Evolutionary conservation across 2,113 vertebrate species (phyloP).

Genomic region (Baryphthengus martii): DNA sequence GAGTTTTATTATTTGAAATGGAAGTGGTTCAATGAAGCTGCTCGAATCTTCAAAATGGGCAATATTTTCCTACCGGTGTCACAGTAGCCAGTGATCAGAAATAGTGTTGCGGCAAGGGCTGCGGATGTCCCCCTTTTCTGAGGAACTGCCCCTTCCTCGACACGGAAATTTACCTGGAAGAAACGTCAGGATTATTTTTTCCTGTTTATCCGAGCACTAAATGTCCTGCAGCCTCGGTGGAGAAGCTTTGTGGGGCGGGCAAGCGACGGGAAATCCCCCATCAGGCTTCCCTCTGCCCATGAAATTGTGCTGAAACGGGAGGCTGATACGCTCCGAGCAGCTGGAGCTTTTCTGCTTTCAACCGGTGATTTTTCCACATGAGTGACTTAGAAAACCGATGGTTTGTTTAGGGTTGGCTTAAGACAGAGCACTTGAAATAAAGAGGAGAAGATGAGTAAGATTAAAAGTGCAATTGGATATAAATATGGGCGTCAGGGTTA

Average conservation of each 20-base stretch:
- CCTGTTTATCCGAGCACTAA: background rate
- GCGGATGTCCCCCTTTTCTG: fast-evolving
- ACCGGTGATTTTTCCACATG: background rate
- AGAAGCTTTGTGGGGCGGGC: background rate
- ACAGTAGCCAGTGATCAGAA: background rate
- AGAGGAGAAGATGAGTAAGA: background rate
- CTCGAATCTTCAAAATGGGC: background rate
- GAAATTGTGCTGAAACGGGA: slow-evolving; percentile 2
- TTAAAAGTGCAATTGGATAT: background rate
- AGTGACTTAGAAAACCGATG: background rate
- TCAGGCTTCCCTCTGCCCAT: background rate
- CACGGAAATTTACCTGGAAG: background rate
- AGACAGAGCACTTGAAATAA: background rate
- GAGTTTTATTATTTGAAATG: slow-evolving; percentile 22
- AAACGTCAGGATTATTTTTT: background rate
- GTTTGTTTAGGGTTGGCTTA: slow-evolving; percentile 20
- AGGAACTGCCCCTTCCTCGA: background rate
- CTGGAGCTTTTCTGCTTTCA: background rate
- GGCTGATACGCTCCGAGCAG: background rate
- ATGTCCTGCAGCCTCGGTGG: background rate
- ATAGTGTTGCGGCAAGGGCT: background rate
- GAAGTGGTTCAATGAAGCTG: background rate
- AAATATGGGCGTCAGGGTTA: background rate
- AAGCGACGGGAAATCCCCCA: background rate
- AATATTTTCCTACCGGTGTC: slow-evolving; percentile 5